A percentile compares a stretch with the other conserved stretches of the same genome.
Evolutionary conservation across 2,797 vertebrate species (phyloP).

Genomic region (Platalea minor): DNA sequence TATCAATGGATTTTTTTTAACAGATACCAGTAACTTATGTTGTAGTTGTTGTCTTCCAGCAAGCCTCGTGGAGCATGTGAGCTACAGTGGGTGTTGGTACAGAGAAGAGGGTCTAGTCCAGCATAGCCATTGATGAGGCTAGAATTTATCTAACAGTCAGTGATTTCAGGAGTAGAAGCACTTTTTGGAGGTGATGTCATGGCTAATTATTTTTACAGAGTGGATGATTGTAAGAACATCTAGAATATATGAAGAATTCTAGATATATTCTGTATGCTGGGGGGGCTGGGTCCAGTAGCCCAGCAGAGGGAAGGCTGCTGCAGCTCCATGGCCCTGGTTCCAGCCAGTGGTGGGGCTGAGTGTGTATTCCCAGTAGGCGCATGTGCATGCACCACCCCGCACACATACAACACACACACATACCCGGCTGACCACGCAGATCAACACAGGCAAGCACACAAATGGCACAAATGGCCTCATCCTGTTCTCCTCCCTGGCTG

Average conservation of each 20-base stretch:
- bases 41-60: background rate
- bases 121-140: background rate
- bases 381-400: no score
- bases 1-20: background rate
- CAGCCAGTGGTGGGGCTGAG: no score
- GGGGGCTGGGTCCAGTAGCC: background rate
- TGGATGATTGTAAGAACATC: background rate
- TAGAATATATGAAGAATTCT: background rate
- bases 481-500: background rate
- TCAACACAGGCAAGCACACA: background rate
- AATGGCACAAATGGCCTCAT: background rate
- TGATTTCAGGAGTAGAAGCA: background rate
- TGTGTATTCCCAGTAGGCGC: background rate
- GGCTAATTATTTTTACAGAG: background rate
- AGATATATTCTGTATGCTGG: background rate
- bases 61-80: background rate
- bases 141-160: background rate
- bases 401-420: accelerated
- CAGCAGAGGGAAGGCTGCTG: background rate
- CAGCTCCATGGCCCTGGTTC: background rate
- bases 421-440: background rate
- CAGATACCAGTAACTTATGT: background rate
- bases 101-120: background rate
- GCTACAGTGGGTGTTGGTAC: background rate
- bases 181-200: background rate